Conservation (phyloP, 2,797 vertebrate genomes). For the Pachyuromys duprasi region DNA sequence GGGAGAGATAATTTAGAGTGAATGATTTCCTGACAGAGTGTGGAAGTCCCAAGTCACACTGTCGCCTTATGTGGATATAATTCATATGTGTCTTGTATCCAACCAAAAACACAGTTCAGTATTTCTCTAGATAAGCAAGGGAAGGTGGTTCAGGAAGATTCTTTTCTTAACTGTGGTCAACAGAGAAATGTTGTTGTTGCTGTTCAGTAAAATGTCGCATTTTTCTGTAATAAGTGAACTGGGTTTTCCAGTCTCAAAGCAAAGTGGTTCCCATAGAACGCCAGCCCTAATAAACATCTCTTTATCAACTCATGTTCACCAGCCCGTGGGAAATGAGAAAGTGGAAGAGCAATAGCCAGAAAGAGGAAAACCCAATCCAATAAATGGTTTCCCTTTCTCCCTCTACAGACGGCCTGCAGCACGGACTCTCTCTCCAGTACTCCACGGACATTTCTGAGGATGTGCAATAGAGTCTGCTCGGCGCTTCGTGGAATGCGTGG, state of each 20-base stretch:
- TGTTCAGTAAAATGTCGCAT: not conserved
- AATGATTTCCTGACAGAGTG: not conserved
- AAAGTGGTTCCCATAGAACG: not conserved
- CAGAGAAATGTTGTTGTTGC: not conserved
- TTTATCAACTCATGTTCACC: not conserved
- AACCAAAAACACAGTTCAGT: not conserved
- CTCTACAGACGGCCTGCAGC: not conserved
- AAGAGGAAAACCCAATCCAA: not conserved
- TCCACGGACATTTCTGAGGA: not conserved
- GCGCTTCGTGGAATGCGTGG: not conserved
- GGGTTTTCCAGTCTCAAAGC: not conserved
- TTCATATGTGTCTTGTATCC: not conserved
- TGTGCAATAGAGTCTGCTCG: fast-evolving
- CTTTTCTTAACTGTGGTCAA: slow-evolving; percentile 15
- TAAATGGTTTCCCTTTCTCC: not conserved
- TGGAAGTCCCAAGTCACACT: not conserved
- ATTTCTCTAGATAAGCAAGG: slow-evolving; percentile 3
- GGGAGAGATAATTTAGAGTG: not conserved
- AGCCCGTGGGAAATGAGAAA: no score
- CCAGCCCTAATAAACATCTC: not conserved
- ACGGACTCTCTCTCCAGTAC: not conserved
- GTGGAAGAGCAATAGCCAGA: not conserved
- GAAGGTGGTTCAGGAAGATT: not conserved
- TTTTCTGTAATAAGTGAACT: slow-evolving; percentile 8
- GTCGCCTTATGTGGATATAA: not conserved